Percentiles rank a stretch among this genome's conserved stretches.
phyloP scores from a whole-genome alignment of 2,797 vertebrate genomes.

The Tokudaia tokunoshimensis region DNA sequence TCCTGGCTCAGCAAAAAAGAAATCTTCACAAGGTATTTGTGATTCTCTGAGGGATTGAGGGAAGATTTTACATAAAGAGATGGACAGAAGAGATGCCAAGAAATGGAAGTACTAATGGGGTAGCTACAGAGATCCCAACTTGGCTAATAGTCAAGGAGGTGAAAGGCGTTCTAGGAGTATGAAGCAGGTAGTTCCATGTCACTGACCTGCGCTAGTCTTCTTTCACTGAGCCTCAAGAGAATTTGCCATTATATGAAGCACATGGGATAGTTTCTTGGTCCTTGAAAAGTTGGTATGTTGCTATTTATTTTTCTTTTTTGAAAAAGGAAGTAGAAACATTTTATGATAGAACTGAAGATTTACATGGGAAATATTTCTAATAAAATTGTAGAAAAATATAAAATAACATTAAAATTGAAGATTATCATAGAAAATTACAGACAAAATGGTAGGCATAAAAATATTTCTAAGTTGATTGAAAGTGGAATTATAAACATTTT shows the following conservation, averaged over 20 bases:
- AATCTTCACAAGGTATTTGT: background rate
- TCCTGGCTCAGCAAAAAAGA: background rate
- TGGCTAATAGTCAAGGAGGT: background rate
- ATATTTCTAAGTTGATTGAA: too few species aligned
- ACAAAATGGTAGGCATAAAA: too few species aligned
- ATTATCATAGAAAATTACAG: too few species aligned
- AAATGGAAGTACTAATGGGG: background rate
- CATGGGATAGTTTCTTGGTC: background rate
- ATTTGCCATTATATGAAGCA: conserved; percentile 27
- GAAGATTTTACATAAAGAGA: conserved; percentile 17
- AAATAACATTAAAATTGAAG: too few species aligned
- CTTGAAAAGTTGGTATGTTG: conserved; percentile 3
- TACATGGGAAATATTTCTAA: too few species aligned
- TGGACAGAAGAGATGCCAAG: background rate
- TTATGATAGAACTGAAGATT: too few species aligned
- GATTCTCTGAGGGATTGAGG: background rate
- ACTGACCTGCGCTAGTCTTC: background rate
- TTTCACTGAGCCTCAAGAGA: conserved; percentile 11
- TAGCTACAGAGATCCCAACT: background rate
- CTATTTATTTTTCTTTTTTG: background rate
- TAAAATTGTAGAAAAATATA: too few species aligned
- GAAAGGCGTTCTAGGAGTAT: background rate
- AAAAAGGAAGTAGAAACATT: too few species aligned
- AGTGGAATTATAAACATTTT: too few species aligned
- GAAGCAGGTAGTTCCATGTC: background rate